phyloP scores from a whole-genome alignment of 1,140 invertebrate species.

The Aphelenchoides avenae region DNA sequence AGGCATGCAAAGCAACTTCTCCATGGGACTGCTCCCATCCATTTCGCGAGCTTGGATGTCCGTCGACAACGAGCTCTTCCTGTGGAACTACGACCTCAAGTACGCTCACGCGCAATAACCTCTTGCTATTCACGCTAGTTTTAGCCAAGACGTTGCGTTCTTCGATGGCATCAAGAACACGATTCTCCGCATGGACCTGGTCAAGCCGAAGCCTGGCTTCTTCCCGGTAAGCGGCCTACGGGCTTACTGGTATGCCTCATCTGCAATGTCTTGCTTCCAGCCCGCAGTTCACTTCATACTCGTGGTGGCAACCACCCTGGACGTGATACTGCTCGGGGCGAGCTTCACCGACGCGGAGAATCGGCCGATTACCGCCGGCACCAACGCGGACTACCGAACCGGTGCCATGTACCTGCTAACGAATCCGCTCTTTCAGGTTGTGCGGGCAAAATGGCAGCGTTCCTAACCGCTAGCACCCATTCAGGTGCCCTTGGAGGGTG shows the following conservation, averaged over 20 bases:
- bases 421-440: constrained; percentile 80
- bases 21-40: constrained; percentile 92
- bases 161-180: constrained; percentile 60
- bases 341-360: constrained; percentile 65
- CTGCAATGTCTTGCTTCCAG: constrained; percentile 59
- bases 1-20: constrained; percentile 87
- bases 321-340: constrained; percentile 83
- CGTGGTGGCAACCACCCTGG: constrained; percentile 81
- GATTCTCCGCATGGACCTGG: constrained; percentile 57
- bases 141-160: constrained; percentile 59
- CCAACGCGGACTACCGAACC: constrained; percentile 21
- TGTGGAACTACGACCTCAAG: constrained; percentile 88
- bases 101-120: constrained; percentile 50
- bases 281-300: constrained; percentile 85
- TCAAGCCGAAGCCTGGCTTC: constrained; percentile 54
- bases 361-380: constrained; percentile 39
- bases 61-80: constrained; percentile 94
- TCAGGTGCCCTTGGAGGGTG: constrained; percentile 78
- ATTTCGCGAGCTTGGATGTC: constrained; percentile 92
- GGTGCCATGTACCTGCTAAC: constrained; percentile 86
- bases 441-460: constrained; percentile 10
- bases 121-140: constrained; percentile 12
- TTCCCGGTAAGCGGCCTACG: constrained; percentile 23
- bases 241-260: neutral
- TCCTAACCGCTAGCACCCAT: constrained; percentile 8